Conservation (phyloP, 2,797 vertebrate species). For the Danio jaintianensis region DNA sequence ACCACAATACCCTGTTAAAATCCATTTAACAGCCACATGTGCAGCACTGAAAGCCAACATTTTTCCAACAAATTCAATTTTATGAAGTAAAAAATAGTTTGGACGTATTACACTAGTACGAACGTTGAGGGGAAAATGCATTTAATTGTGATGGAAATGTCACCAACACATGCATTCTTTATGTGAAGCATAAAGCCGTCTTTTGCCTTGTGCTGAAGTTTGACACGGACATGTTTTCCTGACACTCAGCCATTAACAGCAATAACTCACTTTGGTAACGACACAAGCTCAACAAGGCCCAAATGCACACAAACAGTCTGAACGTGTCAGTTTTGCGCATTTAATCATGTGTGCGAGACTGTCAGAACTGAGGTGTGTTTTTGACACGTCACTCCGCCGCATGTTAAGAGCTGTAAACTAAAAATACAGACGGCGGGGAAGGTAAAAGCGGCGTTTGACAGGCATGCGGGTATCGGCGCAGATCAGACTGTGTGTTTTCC, state of each 20-base stretch:
- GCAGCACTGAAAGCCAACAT: background rate
- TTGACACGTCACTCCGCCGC: background rate
- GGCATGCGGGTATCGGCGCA: slow-evolving; percentile 9
- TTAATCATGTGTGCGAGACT: slow-evolving; percentile 17
- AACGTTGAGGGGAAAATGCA: background rate
- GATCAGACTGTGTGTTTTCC: slow-evolving; percentile 17
- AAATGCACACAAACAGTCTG: background rate
- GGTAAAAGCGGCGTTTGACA: slow-evolving; percentile 25
- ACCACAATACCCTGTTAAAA: too few species aligned
- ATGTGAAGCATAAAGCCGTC: background rate
- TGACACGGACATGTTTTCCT: slow-evolving; percentile 10
- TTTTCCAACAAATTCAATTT: background rate
- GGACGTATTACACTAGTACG: background rate
- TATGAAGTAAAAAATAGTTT: background rate
- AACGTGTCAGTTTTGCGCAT: background rate
- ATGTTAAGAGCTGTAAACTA: background rate
- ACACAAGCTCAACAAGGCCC: background rate
- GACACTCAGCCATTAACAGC: slow-evolving; percentile 32
- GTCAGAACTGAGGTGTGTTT: slow-evolving; percentile 28
- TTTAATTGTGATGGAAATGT: slow-evolving; percentile 6
- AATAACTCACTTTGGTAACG: slow-evolving; percentile 5
- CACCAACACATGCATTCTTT: background rate
- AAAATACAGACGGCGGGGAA: slow-evolving; percentile 3
- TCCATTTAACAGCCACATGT: too few species aligned
- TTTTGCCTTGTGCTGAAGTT: background rate